Base-by-base conservation (phyloP, 2,113 vertebrate species). In the Lepidothrix coronata region DNA sequence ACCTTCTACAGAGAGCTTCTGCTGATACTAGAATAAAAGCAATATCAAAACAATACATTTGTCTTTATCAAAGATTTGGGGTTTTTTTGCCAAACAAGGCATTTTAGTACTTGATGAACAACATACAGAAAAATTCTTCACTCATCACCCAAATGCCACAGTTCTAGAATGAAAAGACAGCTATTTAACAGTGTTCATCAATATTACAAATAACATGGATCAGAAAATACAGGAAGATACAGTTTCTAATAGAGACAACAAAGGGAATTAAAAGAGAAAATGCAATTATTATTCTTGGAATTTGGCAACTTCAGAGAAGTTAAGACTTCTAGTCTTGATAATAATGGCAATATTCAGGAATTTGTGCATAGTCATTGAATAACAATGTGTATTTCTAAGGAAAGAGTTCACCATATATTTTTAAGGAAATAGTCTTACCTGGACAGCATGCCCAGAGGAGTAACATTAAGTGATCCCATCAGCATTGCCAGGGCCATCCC, bases 401-500 rank as follows among this genome's bases (percentile, higher is more conserved):
- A 91, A 96, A 97, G 31, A 80, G n/a, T 73, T 93, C 85, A 91
- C 39, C 85, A 77, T 68, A 7, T 25, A 92, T 75, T 84, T 83
- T 65, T 51, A 95, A 96, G 80, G 80, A 93, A 95, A 87, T 23
- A 90, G 88, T 77, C 96, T 99, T 98, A 99, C 99, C 99, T 99
- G 98, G 99, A 99, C 80, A 99, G 98, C 99, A 99, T 99, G 96
- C 99, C 99, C 74, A 99, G 98, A 77, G 99, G 99, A 89, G 99
- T 99, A 93, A 99, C 99, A 96, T 99, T 99, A 96, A 99, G 99
- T 28, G 99, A 99, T 97, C 99, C 99, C 99, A 99, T 99, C 96
- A 99, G 98, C 99, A 99, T 99, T 91, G 99, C 99, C 94, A 99
- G 97, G 90, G 99, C 99, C 99, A 99, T 99, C 46, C 99, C 99